Conservation (phyloP, 2,888 invertebrate genomes). For the Luperina nickerlii region DNA sequence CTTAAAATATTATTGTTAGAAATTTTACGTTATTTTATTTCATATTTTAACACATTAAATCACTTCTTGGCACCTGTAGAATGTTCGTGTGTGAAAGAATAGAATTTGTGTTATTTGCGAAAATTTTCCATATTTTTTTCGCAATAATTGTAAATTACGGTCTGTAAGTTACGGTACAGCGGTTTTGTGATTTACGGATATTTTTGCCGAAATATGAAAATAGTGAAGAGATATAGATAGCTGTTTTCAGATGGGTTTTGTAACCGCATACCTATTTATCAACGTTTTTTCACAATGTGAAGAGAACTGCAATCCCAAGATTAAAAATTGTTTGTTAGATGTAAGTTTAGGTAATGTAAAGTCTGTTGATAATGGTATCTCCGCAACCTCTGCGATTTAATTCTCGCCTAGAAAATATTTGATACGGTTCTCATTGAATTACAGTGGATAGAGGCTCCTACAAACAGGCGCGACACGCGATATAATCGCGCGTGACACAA, state of each 20-base stretch:
- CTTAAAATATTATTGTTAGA: neutral
- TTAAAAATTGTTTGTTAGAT: neutral
- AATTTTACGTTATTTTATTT: neutral
- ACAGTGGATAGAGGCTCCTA: neutral
- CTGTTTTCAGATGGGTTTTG: slow-evolving; percentile 21
- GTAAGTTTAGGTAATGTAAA: neutral
- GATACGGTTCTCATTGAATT: neutral
- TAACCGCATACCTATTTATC: neutral
- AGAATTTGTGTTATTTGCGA: slow-evolving; percentile 11
- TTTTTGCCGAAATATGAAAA: slow-evolving; percentile 19
- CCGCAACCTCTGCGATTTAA: neutral
- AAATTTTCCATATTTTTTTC: slow-evolving; percentile 32
- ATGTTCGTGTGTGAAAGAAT: slow-evolving; percentile 17
- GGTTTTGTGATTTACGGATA: slow-evolving; percentile 27
- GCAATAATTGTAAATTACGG: slow-evolving; percentile 34
- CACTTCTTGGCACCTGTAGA: neutral
- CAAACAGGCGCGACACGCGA: too few species aligned
- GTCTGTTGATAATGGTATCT: neutral
- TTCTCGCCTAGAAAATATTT: neutral
- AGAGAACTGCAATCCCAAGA: neutral
- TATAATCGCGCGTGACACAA: too few species aligned
- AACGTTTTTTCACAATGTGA: neutral
- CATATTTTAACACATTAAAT: slow-evolving; percentile 1
- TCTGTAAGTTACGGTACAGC: slow-evolving; percentile 10
- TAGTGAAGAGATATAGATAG: slow-evolving; percentile 28